Evolutionary conservation across 1,140 invertebrate genomes (phyloP), one percentile per base, ranked within the genome.

Genomic region (Formica selysi): DNA sequence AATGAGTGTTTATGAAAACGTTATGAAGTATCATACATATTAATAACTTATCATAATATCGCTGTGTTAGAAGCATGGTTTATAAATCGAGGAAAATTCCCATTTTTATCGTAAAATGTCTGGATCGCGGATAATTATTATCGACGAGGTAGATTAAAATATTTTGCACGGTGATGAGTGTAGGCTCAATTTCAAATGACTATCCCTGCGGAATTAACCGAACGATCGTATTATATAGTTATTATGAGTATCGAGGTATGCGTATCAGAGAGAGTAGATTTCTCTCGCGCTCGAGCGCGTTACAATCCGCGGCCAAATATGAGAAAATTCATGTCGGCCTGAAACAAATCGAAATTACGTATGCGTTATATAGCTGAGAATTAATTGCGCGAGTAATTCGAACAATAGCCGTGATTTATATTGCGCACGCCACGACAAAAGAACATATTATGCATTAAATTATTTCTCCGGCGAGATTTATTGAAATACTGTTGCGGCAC

Each of bases 321-420:
- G 81, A 59, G 81, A 74, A 88, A 64, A 67, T 76, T 26, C 76
- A 29, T 44, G 32, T n/a, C 29, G 22, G 54, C n/a, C 59, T 78
- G 76, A 78, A 88, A 85, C 48, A 65, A 57, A 62, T 65, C 48
- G 67, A 67, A 78, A 89, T 88, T 76, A 76, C 41, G 48, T 65
- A 74, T 59, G 67, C 48, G 74, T 67, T 36, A 68, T 71, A 61
- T 57, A 76, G 74, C 81, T 36, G 44, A 62, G 54, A 86, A 86
- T 89, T 86, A 88, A 89, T 89, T 86, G 87, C 51, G 32, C 29
- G 57, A 59, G 64, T 88, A 86, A 86, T 89, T 89, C 76, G 48
- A 89, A 80, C 87, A 88, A 80, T 89, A 76, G 48, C 22, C 22
- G 41, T 76, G 62, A 86, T 89, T 89, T 85, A 88, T 88, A 86